Evolutionary conservation across 2,113 vertebrate species (phyloP), one percentile per base, ranked within the genome.

Genomic region (Barnardius zonarius): DNA sequence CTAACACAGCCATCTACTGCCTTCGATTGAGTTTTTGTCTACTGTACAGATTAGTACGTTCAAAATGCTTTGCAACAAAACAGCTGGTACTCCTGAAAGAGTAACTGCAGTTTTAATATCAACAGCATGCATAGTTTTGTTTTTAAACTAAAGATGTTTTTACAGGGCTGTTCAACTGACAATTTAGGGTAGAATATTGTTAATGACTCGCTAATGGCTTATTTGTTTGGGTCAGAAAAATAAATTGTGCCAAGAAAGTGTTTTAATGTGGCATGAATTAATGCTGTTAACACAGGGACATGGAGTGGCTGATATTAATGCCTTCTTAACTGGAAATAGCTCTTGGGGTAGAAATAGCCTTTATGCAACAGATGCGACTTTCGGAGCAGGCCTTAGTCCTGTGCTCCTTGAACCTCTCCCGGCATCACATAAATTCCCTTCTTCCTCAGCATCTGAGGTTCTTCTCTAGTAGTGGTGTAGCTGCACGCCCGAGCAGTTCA

Each of bases 221-320:
- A 85, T 97, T 93, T 96, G 96, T 96, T 94, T 95, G 96, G 85
- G 90, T 97, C 97, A 97, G 96, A 97, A 97, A 94, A 95, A 96
- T 94, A 92, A 97, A 93, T 88, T 92, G 95, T 97, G 95, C 97
- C 97, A 96, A 97, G 95, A 97, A 97, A 96, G 95, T 96, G 79
- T 92, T 95, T 88, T 94, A 90, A 90, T 86, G 92, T 96, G 94
- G 95, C 94, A 80, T 97, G 94, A 91, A 75, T 94, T 92, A 92
- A 85, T 95, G 91, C 96, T 96, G 70, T 97, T 91, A 90, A 85
- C 85, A 52, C 64, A 72, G 69, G 72, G 74, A 82, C 46, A 74
- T 15, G 7, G 27, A 85, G 68, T 64, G 87, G 86, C 81, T 46
- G 87, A 55, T 86, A 33, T 41, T 79, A 37, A 37, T 43, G 85